Base-by-base conservation (phyloP, 2,888 invertebrate genomes). In the Tipula vernalis region DNA sequence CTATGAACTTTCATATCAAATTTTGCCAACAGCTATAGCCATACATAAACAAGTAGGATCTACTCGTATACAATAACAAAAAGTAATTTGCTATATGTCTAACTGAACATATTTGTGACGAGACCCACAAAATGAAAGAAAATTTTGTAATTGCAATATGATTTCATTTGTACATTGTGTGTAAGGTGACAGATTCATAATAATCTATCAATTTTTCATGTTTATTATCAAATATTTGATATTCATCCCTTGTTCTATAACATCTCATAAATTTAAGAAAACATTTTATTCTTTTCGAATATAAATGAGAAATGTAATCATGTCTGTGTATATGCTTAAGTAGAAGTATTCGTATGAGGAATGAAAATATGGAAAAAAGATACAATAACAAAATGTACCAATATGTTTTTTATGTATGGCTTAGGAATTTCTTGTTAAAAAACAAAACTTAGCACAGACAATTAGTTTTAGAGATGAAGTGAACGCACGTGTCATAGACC, bases 191-290 rank as follows among this genome's bases (percentile, higher is more conserved):
- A 71, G 71, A 71, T 71, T 71, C 71, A 71, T 71, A 71, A 71
- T 71, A 71, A 71, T 71, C 71, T 71, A 71, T 71, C 71, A 71
- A 71, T 71, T 71, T 71, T 71, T 71, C 71, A 71, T 71, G 71
- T 71, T 71, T 71, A 71, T 71, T 71, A 71, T 71, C 71, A 71
- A 71, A 71, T 71, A 71, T 71, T 71, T 71, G 71, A 28, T 71
- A 71, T 71, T 71, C 71, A 71, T 71, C 71, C 28, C 71, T 71
- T 71, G 71, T 71, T 71, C 71, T 71, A 12, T 18, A 71, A 71
- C 71, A 71, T 71, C 71, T 18, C 71, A 71, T 71, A 71, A 71
- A 71, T 71, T 71, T 3, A 71, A 71, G 71, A 71, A 71, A 71
- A 71, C 71, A 71, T 71, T 71, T 71, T 71, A 71, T 71, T 71